Evolutionary conservation across 2,888 invertebrate genomes (phyloP).

Genomic region (Synanthedon myopaeformis): DNA sequence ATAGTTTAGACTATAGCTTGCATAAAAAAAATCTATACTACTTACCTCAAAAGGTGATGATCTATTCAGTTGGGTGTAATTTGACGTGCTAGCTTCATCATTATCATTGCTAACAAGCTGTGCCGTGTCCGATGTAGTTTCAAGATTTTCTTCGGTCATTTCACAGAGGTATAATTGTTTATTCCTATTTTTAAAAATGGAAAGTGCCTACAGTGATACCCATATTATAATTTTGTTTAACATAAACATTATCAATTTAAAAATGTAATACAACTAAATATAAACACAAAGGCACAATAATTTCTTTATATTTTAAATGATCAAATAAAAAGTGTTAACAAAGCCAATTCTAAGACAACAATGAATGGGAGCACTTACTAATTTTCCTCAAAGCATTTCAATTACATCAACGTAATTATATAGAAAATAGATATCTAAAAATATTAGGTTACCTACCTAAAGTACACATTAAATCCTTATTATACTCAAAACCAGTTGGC

Average conservation of each 20-base stretch:
- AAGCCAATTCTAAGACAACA: neutral
- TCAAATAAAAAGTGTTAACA: too few species aligned
- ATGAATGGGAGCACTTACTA: too few species aligned
- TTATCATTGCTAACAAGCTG: constrained; percentile 45
- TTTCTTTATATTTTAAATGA: too few species aligned
- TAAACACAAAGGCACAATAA: too few species aligned
- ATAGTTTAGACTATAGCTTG: neutral
- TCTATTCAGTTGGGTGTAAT: constrained; percentile 41
- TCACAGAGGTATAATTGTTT: constrained; percentile 5
- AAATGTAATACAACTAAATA: too few species aligned
- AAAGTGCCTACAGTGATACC: neutral
- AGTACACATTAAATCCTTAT: too few species aligned
- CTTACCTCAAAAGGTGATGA: constrained; percentile 36
- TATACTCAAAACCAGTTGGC: too few species aligned
- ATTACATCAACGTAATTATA: neutral
- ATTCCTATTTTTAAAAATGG: constrained; percentile 15
- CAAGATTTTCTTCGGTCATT: constrained; percentile 24
- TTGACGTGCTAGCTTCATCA: constrained; percentile 51
- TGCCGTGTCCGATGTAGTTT: constrained; percentile 49
- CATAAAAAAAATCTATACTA: neutral
- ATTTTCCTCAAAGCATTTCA: neutral
- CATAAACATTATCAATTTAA: neutral
- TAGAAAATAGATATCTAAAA: too few species aligned
- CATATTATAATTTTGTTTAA: neutral
- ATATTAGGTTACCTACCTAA: too few species aligned